Base-by-base conservation (phyloP, 2,888 invertebrate species). In the Lepetodrilus schrolli region DNA sequence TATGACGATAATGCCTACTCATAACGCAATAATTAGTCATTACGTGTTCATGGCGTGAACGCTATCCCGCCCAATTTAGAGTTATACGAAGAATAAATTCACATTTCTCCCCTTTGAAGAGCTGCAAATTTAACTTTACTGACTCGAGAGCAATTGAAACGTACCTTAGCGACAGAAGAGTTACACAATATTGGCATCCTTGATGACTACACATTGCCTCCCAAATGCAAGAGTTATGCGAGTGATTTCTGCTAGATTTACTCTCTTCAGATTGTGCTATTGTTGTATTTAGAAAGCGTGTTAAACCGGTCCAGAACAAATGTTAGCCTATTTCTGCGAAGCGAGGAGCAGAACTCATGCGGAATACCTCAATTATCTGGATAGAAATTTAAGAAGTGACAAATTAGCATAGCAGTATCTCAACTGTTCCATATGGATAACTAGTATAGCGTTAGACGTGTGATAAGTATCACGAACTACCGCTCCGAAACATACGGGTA, bases 291-390 rank as follows among this genome's bases (percentile, higher is more conserved):
- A 58, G 30, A 30, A 17, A 30, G 34, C 34, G 58, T 58, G 58
- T 58, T 58, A 58, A 58, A 58, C 58, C 58, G 58, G 34, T 58
- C 58, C 30, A 23, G 58, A 58, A 58, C 58, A 58, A 58, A 58
- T 58, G 58, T 58, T 58, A 26, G 34, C 26, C 26, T 58, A 58
- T 58, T 58, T 30, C 58, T n/a, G 30, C 30, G 34, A 30, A 58
- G 34, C 58, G 58, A 23, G 17, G 58, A 26, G 58, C 58, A 58
- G 58, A 34, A 58, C 58, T 58, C 58, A 58, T 30, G 58, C 34
- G 58, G 58, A 58, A 58, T 58, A 34, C n/a, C 17, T 30, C 58
- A 58, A 58, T 58, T 58, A 58, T n/a, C 21, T 58, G 26, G 30
- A 58, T 58, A 58, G 58, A 58, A 58, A 58, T 58, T 58, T 58